Percentiles rank a stretch among this genome's conserved stretches.
Conservation (phyloP, 1,140 invertebrate genomes). For the Telenomus remus region DNA sequence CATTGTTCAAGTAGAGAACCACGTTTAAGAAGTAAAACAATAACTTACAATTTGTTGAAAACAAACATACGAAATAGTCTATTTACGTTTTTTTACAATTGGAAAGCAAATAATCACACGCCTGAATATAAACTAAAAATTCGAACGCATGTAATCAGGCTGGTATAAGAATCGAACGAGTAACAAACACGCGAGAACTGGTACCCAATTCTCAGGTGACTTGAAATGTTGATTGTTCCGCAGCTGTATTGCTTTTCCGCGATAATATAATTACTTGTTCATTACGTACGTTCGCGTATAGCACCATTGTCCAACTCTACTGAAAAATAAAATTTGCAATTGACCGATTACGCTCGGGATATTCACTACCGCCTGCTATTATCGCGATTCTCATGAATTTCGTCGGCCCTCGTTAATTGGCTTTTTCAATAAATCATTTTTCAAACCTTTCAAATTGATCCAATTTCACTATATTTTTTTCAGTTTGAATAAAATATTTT, state of each 20-base stretch:
- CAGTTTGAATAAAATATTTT: too few species aligned
- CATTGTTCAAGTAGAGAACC: too few species aligned
- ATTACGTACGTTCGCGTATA: conserved; percentile 30
- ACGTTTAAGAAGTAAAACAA: too few species aligned
- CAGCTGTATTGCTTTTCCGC: conserved; percentile 23
- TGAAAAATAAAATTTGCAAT: too few species aligned
- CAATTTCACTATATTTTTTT: too few species aligned
- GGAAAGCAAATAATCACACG: too few species aligned
- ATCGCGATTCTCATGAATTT: conserved; percentile 20
- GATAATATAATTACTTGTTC: conserved; percentile 49
- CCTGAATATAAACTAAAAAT: conserved; percentile 3
- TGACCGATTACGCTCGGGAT: conserved; percentile 7
- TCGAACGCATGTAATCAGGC: conserved; percentile 13
- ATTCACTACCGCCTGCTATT: conserved; percentile 14
- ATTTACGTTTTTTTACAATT: too few species aligned
- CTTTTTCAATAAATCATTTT: too few species aligned
- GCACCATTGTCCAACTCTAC: conserved; percentile 22
- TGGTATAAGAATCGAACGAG: conserved; percentile 35
- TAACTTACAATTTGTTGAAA: background rate
- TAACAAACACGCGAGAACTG: conserved; percentile 36
- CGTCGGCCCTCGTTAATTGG: too few species aligned
- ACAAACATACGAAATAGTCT: too few species aligned
- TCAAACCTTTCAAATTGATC: too few species aligned
- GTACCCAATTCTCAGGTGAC: conserved; percentile 38
- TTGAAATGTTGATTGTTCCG: conserved; percentile 46